Evolutionary conservation across 53 echinoderm and acorn worm genomes (phyloP).

Genomic region (Zoroaster sp.): DNA sequence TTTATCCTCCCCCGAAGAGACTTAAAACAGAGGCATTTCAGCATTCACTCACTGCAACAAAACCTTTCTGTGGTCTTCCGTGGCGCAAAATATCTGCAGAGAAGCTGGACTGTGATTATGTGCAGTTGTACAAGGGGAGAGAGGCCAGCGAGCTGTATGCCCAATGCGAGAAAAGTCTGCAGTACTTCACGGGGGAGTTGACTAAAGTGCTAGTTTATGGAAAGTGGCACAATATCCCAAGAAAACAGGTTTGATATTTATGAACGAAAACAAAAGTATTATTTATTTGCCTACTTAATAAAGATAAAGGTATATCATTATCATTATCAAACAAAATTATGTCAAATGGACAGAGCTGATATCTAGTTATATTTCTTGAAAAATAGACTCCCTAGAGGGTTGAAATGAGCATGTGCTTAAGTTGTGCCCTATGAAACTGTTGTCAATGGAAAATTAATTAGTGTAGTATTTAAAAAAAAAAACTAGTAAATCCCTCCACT

Average conservation of each 20-base stretch:
- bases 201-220: constrained; percentile 79
- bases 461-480: too few species aligned
- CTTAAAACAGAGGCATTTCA: background rate
- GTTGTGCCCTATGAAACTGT: too few species aligned
- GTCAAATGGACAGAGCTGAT: too few species aligned
- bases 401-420: too few species aligned
- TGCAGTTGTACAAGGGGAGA: constrained; percentile 42
- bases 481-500: too few species aligned
- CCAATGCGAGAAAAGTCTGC: constrained; percentile 63
- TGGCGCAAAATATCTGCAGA: constrained; percentile 57
- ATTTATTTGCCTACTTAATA: too few species aligned
- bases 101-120: constrained; percentile 86
- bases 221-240: constrained; percentile 76
- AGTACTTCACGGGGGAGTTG: constrained; percentile 78
- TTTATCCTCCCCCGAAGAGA: background rate
- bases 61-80: background rate
- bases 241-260: constrained; percentile 87
- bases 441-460: too few species aligned
- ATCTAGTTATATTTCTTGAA: too few species aligned
- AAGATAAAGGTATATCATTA: too few species aligned
- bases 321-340: too few species aligned
- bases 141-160: constrained; percentile 67
- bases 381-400: too few species aligned
- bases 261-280: too few species aligned
- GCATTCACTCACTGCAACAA: background rate